These are phyloP conservation scores for Syngnathus floridae DNA, from an alignment of 2,113 vertebrate genomes.

Conservation along the genomic window DNA sequence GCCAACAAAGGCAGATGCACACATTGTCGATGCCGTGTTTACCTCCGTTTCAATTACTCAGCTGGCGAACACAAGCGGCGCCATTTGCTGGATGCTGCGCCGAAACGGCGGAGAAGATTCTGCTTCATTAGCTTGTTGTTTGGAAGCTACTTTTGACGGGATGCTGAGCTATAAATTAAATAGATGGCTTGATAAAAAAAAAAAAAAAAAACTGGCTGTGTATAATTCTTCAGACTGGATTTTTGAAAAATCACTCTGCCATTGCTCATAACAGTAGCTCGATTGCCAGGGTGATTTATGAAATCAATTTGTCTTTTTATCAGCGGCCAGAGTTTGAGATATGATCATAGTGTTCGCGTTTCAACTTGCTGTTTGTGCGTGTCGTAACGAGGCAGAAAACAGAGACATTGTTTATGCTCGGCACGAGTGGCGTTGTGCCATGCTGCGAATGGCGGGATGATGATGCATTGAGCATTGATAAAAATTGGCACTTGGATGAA, in stretches of 20 bases:
- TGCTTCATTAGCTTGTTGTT: constrained; percentile 58
- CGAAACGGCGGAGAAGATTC: constrained; percentile 44
- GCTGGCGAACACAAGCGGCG: constrained; percentile 45
- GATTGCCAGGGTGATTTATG: constrained; percentile 64
- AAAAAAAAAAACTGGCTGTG: constrained; percentile 45
- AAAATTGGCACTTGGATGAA: constrained; percentile 29
- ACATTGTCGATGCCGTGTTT: constrained; percentile 49
- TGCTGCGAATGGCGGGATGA: constrained; percentile 23
- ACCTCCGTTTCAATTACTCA: constrained; percentile 58
- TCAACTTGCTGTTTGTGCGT: constrained; percentile 24
- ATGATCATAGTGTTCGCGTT: constrained; percentile 50
- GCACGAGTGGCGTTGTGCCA: constrained; percentile 23
- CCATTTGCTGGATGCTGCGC: constrained; percentile 45
- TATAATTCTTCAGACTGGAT: constrained; percentile 49
- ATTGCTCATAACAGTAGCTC: constrained; percentile 49
- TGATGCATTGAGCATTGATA: constrained; percentile 35
- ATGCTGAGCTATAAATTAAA: constrained; percentile 60
- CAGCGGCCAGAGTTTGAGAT: constrained; percentile 56
- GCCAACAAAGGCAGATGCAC: constrained; percentile 41
- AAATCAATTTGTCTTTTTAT: constrained; percentile 70
- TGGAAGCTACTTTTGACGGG: constrained; percentile 52
- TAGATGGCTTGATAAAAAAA: constrained; percentile 62
- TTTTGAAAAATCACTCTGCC: constrained; percentile 52
- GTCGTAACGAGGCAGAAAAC: constrained; percentile 19
- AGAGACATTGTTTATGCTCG: constrained; percentile 22